These are phyloP conservation scores for Microctenopoma steveboyesi DNA, from an alignment of 2,797 vertebrate species.

Conservation along the genomic window DNA sequence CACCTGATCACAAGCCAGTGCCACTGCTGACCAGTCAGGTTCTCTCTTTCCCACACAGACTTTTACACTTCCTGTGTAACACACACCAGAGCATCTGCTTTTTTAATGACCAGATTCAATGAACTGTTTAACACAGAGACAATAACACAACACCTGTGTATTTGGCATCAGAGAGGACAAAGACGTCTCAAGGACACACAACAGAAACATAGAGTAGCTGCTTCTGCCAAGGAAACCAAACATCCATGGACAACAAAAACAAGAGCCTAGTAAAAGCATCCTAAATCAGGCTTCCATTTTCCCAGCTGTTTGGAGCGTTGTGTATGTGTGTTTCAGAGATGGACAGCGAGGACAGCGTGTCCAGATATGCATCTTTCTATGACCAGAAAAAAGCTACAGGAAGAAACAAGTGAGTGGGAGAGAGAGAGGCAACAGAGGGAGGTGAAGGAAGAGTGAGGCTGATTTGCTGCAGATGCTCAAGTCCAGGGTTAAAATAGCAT, in stretches of 20 bases:
- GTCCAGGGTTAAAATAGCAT: constrained; percentile 62
- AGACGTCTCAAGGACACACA: constrained; percentile 18
- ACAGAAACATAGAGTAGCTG: background rate
- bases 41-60: background rate
- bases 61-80: constrained; percentile 12
- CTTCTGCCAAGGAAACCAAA: background rate
- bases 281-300: background rate
- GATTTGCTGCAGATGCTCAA: constrained; percentile 74
- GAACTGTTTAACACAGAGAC: constrained; percentile 61
- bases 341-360: constrained; percentile 28
- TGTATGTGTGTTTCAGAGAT: constrained; percentile 6
- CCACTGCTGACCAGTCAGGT: constrained; percentile 2
- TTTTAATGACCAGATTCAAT: constrained; percentile 64
- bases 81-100: constrained; percentile 62
- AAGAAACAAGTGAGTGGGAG: constrained; percentile 52
- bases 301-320: background rate
- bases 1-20: constrained; percentile 6
- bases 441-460: constrained; percentile 40
- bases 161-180: constrained; percentile 50
- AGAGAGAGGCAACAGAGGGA: constrained; percentile 33
- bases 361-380: constrained; percentile 29
- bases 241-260: background rate
- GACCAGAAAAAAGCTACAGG: constrained; percentile 22
- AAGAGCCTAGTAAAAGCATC: background rate
- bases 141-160: constrained; percentile 61